Percentiles rank a stretch among this genome's conserved stretches.
phyloP scores from a whole-genome alignment of 2,113 vertebrate genomes.

The Typhlomys cinereus region DNA sequence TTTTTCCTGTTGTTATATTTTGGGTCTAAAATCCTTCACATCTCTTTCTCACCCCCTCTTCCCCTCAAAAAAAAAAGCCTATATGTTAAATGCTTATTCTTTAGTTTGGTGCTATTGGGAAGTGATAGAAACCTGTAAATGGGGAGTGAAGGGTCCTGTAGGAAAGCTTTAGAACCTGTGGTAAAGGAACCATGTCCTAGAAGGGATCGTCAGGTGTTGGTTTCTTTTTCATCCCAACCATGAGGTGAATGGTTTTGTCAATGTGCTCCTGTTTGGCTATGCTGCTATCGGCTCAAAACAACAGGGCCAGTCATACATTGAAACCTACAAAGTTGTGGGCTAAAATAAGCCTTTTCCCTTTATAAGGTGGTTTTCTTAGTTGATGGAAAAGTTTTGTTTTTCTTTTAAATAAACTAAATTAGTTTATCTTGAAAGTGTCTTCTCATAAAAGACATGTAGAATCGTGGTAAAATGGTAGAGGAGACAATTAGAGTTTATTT shows the following conservation, averaged over 20 bases:
- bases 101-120: background rate
- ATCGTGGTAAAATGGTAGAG: background rate
- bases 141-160: no score
- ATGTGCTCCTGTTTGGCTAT: background rate
- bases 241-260: background rate
- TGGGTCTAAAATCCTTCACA: no score
- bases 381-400: background rate
- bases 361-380: background rate
- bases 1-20: no score
- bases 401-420: background rate
- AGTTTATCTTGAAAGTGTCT: background rate
- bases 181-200: background rate
- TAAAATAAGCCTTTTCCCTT: background rate
- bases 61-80: no score
- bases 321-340: background rate
- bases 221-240: background rate
- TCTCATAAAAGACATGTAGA: background rate
- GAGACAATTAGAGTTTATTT: background rate
- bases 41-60: no score
- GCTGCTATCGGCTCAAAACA: background rate
- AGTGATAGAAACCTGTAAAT: background rate
- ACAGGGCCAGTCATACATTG: background rate
- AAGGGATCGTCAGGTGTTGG: no score
- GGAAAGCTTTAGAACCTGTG: background rate
- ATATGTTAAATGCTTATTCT: no score